phyloP scores from a whole-genome alignment of 92 coral and sea anemone species.

The Porites divaricata region DNA sequence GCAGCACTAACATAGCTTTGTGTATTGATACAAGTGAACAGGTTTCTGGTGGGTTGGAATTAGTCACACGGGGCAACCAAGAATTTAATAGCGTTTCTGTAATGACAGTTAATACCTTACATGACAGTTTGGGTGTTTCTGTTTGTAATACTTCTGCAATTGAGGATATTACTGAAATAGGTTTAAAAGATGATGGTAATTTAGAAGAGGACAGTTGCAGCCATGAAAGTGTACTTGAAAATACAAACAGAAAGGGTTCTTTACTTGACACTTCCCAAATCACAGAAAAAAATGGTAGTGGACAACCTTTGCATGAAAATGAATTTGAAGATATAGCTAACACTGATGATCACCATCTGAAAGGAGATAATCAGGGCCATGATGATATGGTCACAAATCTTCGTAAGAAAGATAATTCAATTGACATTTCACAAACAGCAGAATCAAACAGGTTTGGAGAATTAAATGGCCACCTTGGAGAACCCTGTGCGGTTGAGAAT shows the following conservation, averaged over 20 bases:
- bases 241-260: not conserved
- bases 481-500: not conserved
- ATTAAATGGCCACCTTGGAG: not conserved
- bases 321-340: not conserved
- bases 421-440: not conserved
- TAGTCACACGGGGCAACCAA: not conserved
- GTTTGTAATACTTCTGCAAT: not conserved
- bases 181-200: not conserved
- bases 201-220: not conserved
- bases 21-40: slow-evolving; percentile 3
- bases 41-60: not conserved
- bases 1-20: not conserved
- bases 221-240: not conserved
- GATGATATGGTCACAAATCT: not conserved
- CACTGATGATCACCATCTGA: not conserved
- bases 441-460: not conserved
- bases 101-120: not conserved
- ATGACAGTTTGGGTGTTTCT: not conserved
- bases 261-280: not conserved
- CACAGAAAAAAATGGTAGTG: not conserved
- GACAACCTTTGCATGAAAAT: no score
- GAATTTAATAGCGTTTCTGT: not conserved
- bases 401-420: not conserved
- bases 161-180: not conserved
- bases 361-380: not conserved